Evolutionary conservation across 2,888 invertebrate genomes (phyloP).

Genomic region (Steinernema hermaphroditum): DNA sequence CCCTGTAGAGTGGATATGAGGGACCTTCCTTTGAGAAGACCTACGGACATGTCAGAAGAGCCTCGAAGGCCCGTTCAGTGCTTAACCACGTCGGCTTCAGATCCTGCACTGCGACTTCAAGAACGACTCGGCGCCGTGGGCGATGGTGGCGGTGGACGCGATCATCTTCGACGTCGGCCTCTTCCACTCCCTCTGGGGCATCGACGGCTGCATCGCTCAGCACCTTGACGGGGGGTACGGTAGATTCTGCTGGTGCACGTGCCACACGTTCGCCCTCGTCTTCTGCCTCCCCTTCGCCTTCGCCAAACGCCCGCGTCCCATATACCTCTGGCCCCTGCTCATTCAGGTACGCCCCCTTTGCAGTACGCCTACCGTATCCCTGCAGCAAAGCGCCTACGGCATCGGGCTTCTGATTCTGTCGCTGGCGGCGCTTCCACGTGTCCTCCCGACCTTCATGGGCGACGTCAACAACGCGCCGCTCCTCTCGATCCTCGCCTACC

Average conservation of each 20-base stretch:
- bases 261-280: slow-evolving; percentile 54
- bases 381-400: slow-evolving; percentile 64
- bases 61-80: too few relatives aligned
- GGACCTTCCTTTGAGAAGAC: too few relatives aligned
- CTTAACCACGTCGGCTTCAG: slow-evolving; percentile 39
- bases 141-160: slow-evolving; percentile 26
- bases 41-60: too few relatives aligned
- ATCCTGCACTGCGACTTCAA: slow-evolving; percentile 59
- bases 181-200: slow-evolving; percentile 63
- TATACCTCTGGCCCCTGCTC: slow-evolving; percentile 59
- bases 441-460: slow-evolving; percentile 53
- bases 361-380: neutral
- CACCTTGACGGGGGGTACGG: slow-evolving; percentile 62
- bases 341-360: slow-evolving; percentile 47
- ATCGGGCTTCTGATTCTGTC: slow-evolving; percentile 60
- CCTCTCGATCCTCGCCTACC: slow-evolving; percentile 52
- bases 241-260: slow-evolving; percentile 53
- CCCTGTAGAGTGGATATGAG: too few relatives aligned
- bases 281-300: slow-evolving; percentile 60
- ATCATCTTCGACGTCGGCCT: slow-evolving; percentile 52
- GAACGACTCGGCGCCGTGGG: slow-evolving; percentile 41
- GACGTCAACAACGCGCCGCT: slow-evolving; percentile 55
- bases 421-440: slow-evolving; percentile 57
- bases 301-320: slow-evolving; percentile 52
- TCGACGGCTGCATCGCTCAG: slow-evolving; percentile 60